Percentiles rank a stretch among this genome's conserved stretches.
Evolutionary conservation across 2,888 invertebrate genomes (phyloP).

Genomic region (Amphimallon solstitiale): DNA sequence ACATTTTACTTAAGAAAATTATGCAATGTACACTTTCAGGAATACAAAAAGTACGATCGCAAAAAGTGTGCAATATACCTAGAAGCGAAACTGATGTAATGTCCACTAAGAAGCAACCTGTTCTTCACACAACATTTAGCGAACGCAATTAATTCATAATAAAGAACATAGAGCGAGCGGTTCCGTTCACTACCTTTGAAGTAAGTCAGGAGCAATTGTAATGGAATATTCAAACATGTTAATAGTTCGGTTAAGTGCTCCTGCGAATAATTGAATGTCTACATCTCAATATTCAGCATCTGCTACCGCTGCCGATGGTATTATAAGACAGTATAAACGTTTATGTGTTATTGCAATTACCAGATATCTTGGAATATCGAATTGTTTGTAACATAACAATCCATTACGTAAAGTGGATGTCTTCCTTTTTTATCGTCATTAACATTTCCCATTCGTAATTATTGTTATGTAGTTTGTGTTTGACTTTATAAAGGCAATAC

Average conservation of each 20-base stretch:
- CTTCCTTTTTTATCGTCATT: no score
- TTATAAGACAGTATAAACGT: not conserved
- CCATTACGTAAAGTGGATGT: not conserved
- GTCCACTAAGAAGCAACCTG: not conserved
- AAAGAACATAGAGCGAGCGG: constrained; percentile 50
- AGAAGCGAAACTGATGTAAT: constrained; percentile 3
- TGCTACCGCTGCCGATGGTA: not conserved
- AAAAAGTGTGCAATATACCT: not conserved
- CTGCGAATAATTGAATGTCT: constrained; percentile 50
- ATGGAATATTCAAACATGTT: constrained; percentile 28
- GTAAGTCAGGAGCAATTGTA: no score
- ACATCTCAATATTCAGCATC: constrained; percentile 49
- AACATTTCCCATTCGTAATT: no score
- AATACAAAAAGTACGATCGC: no score
- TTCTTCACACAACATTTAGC: not conserved
- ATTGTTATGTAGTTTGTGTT: no score
- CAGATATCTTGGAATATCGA: constrained; percentile 43
- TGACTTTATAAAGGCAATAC: no score
- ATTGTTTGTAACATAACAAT: constrained; percentile 44
- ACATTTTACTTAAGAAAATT: no score
- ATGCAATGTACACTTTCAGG: no score
- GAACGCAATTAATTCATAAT: not conserved
- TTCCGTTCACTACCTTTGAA: constrained; percentile 31
- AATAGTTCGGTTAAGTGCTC: constrained; percentile 41
- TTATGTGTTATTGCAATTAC: constrained; percentile 43